phyloP scores from a whole-genome alignment of 2,888 invertebrate genomes.

The Polymixis lichenea region DNA sequence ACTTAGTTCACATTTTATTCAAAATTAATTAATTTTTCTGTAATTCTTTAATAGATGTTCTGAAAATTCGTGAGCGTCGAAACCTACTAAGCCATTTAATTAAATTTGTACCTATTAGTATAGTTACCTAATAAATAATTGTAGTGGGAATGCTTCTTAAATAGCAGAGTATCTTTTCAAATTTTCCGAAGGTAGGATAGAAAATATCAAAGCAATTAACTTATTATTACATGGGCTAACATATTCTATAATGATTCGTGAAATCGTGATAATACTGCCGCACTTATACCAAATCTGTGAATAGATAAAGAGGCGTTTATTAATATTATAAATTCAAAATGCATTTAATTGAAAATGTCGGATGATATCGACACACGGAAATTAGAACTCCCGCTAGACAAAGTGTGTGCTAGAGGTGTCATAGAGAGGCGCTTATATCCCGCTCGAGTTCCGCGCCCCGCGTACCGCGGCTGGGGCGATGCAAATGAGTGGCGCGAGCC shows the following conservation, averaged over 20 bases:
- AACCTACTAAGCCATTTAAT: constrained; percentile 22
- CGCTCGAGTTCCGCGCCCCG: constrained; percentile 19
- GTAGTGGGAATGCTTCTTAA: background rate
- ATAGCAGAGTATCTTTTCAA: background rate
- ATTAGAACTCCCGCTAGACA: constrained; percentile 42
- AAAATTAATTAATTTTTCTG: constrained; percentile 6
- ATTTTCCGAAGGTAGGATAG: background rate
- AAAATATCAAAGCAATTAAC: background rate
- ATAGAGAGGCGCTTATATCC: constrained; percentile 30
- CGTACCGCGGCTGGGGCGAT: constrained; percentile 30
- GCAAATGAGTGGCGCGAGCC: constrained; percentile 54
- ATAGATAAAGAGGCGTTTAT: constrained; percentile 10
- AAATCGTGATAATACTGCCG: too few relatives aligned
- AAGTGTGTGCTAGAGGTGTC: constrained; percentile 47
- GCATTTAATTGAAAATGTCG: constrained; percentile 34
- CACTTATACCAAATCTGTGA: background rate
- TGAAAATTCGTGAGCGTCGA: background rate
- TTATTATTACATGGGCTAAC: background rate
- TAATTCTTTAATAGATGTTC: background rate
- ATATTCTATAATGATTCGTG: background rate
- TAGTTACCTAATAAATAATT: background rate
- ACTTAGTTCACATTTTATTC: constrained; percentile 6
- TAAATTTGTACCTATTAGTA: background rate
- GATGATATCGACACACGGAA: constrained; percentile 36
- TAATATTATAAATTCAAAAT: constrained; percentile 17